Base-by-base conservation (phyloP, 2,797 vertebrate species). In the Myripristis jacobus region DNA sequence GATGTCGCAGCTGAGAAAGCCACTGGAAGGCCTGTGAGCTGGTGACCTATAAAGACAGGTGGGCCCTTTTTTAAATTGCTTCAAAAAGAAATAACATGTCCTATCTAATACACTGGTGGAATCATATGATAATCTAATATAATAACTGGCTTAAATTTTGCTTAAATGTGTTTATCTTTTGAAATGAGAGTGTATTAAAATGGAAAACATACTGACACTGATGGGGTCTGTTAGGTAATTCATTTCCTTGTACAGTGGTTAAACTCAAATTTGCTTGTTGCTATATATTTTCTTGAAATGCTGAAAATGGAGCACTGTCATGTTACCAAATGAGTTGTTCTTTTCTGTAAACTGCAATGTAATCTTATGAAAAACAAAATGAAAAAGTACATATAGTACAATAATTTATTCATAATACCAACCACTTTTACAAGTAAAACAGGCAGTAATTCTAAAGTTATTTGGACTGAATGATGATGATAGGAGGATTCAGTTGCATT, bases 1-100 rank as follows among this genome's bases (percentile, higher is more conserved):
- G 84, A 54, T 93, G 94, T 36, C 90, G 76, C 11, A 96, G 93
- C 73, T 95, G 93, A 53, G 94, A 96, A 48, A 96, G 88, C 95
- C 95, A 96, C 70, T 90, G 65, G 78, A 96, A 96, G 60, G 92
- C 90, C 50, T 91, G 86, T 18, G 92, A 94, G 61, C 70, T 93
- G 78, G 70, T 88, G 48, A 95, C 92, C 96, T 96, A 81, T 61
- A 48, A 69, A 54, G 43, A 74, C 27, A 83, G 3, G 7, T n/a
- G 7, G 18, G 12, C 59, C 24, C 3, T 41, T 10, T 41, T 10
- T 67, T 8, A 57, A 76, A 77, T 3, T 10, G n/a, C 25, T 15
- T 31, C 4, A 57, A 22, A 47, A 13, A 15, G 19, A 60, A 4
- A 29, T 36, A 7, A 36, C 7, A 53, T 24, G 6, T 31, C 9